Conservation (phyloP, 2,888 invertebrate genomes). For the Acanthosepion lycidas region DNA sequence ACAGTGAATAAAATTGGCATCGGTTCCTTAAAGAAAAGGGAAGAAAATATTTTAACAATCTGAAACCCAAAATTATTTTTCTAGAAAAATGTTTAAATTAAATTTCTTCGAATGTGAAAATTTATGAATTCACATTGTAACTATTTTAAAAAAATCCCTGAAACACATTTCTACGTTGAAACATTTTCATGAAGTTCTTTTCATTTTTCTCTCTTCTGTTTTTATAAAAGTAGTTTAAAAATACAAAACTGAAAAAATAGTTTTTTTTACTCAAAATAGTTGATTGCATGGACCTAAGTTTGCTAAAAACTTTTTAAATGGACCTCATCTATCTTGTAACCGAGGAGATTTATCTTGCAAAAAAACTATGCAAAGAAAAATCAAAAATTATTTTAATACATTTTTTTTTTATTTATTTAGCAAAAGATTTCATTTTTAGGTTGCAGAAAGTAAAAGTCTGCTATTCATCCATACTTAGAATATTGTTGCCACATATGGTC, state of each 20-base stretch:
- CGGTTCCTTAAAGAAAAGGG: no score
- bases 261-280: background rate
- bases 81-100: no score
- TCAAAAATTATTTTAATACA: background rate
- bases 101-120: no score
- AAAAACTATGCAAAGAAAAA: background rate
- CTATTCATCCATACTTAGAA: no score
- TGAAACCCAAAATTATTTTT: no score
- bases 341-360: background rate
- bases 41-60: no score
- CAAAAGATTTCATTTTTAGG: background rate
- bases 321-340: background rate
- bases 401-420: background rate
- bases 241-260: background rate
- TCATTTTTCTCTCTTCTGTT: background rate
- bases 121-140: no score
- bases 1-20: no score
- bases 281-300: background rate
- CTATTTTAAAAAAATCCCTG: no score
- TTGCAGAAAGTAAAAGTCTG: background rate
- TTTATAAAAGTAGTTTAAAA: background rate
- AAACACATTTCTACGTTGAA: background rate
- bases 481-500: no score
- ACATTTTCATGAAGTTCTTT: background rate
- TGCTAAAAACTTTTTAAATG: background rate